Evolutionary conservation across 2,113 vertebrate species (phyloP).

Genomic region (Xiphorhynchus elegans): DNA sequence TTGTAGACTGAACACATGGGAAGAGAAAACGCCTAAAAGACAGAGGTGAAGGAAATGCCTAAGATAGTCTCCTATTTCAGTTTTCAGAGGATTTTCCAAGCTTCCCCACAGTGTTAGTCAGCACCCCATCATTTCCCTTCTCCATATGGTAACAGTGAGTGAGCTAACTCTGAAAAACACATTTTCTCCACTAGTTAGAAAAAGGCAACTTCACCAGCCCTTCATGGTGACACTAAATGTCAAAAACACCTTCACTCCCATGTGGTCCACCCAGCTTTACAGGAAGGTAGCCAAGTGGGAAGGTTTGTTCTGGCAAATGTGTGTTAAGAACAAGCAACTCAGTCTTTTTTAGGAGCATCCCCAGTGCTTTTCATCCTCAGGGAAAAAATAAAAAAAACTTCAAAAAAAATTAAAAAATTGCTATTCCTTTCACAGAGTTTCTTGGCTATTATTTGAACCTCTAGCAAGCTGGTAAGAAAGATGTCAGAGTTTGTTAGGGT

Average conservation of each 20-base stretch:
- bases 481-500: neutral
- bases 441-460: neutral
- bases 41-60: constrained; percentile 60
- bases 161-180: constrained; percentile 39
- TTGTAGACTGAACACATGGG: constrained; percentile 38
- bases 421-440: neutral
- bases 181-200: constrained; percentile 33
- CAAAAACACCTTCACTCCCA: neutral
- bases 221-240: neutral
- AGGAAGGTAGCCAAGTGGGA: neutral
- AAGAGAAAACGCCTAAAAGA: constrained; percentile 18
- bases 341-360: neutral
- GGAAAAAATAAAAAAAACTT: neutral
- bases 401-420: neutral
- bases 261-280: neutral
- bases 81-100: constrained; percentile 66
- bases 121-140: constrained; percentile 70
- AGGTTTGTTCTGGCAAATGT: neutral
- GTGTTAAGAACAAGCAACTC: neutral
- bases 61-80: constrained; percentile 69
- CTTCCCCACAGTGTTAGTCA: constrained; percentile 71
- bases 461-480: neutral
- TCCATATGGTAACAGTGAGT: constrained; percentile 48
- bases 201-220: neutral
- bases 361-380: neutral